Percentiles rank a stretch among this genome's conserved stretches.
These are phyloP conservation scores for Pelusios castaneus DNA, from an alignment of 2,113 vertebrate genomes.

Conservation along the genomic window DNA sequence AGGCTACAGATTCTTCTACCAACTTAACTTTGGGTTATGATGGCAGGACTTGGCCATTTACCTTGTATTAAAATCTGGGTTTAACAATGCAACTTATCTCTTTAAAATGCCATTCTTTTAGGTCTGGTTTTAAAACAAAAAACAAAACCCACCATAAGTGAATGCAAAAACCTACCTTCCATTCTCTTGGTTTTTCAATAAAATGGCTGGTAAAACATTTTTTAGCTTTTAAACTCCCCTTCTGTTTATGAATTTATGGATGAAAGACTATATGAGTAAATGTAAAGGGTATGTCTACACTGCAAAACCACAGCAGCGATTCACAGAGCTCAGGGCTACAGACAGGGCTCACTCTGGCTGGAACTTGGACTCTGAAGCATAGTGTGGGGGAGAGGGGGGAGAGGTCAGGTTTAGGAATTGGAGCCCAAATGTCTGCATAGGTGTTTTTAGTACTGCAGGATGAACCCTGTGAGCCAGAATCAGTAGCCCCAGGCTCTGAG, in stretches of 20 bases:
- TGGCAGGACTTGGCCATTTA: neutral
- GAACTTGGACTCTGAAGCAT: no score
- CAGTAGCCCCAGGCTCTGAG: no score
- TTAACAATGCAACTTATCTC: neutral
- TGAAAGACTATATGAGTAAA: neutral
- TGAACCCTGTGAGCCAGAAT: no score
- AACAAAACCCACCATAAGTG: neutral
- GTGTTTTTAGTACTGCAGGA: no score
- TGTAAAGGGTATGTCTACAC: neutral
- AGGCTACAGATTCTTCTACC: neutral
- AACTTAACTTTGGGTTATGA: constrained; percentile 4
- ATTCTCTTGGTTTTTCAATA: neutral
- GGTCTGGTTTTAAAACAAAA: neutral
- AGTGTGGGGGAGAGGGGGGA: no score
- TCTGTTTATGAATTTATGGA: neutral
- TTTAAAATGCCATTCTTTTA: neutral
- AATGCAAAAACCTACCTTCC: neutral
- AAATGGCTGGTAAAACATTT: neutral
- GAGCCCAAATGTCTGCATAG: no score
- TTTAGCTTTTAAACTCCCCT: neutral
- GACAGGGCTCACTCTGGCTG: no score
- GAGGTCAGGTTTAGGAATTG: no score
- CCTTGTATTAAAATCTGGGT: neutral
- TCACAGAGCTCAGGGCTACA: no score
- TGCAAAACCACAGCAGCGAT: neutral